Evolutionary conservation across 2,888 invertebrate species (phyloP), one percentile per base, ranked within the genome.

Genomic region (Biston stratarius): DNA sequence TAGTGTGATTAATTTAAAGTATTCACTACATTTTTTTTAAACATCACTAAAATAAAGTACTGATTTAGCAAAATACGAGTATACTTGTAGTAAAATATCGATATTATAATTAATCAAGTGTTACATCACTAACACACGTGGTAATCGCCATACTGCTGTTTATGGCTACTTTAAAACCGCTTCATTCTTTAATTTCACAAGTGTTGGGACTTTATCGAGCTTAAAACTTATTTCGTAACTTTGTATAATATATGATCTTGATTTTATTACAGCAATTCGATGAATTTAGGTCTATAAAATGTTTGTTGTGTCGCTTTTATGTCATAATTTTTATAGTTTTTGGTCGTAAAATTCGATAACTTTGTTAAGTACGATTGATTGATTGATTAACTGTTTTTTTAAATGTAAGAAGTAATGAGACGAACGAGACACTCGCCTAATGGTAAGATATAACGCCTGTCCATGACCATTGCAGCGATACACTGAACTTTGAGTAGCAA

Each of bases 101-200:
- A 40, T 52, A 69, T 68, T 68, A 42, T 51, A 55, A 63, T 57
- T 57, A 12, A 47, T 34, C 74, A 80, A 76, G 73, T 74, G 68
- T 69, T 72, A 67, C 80, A 71, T 67, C 79, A 76, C 82, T 80
- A 79, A 33, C 64, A 75, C 79, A 73, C 75, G 78, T 80, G 74
- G 74, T 83, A 85, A 86, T 86, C 85, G 88, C 85, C 88, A 84
- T 80, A 64, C 62, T 62, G 73, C 83, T 84, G 83, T 89, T 87
- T 86, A 83, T 73, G 63, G 74, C 66, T 71, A 72, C 74, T 75
- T 64, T 74, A 76, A 79, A 80, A 73, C 66, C 36, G 61, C 64
- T 74, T 70, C 62, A 61, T 60, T 75, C 76, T 73, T 75, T 68
- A 72, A 77, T 75, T 75, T 71, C 47, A 63, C 67, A 71, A 72